Conservation (phyloP, 2,797 vertebrate genomes). For the Pogonophryne albipinna region DNA sequence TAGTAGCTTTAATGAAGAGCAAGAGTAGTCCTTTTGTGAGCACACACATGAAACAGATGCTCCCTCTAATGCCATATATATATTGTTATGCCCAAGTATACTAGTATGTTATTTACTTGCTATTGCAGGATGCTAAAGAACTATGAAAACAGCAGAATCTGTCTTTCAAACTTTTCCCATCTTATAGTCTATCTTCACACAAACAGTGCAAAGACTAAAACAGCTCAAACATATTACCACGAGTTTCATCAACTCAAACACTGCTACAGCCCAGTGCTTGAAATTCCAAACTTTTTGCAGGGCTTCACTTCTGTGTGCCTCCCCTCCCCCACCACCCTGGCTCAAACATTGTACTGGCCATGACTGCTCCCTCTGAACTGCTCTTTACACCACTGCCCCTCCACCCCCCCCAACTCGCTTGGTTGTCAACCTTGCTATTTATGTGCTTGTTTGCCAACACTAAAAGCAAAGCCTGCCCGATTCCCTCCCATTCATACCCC, state of each 20-base stretch:
- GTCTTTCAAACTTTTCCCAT: background rate
- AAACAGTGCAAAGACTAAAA: background rate
- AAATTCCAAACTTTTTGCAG: constrained; percentile 75
- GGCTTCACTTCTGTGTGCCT: constrained; percentile 46
- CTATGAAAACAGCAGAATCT: background rate
- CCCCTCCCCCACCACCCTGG: constrained; percentile 66
- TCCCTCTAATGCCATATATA: background rate
- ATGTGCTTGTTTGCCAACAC: constrained; percentile 81
- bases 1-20: constrained; percentile 37
- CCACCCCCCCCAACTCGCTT: constrained; percentile 33
- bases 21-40: constrained; percentile 27
- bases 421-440: constrained; percentile 78
- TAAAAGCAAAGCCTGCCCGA: constrained; percentile 60
- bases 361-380: constrained; percentile 61
- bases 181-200: background rate
- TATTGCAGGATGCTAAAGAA: background rate
- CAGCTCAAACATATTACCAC: background rate
- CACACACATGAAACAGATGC: background rate
- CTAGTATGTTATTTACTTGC: background rate
- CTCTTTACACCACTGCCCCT: constrained; percentile 68
- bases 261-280: constrained; percentile 40
- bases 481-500: constrained; percentile 50
- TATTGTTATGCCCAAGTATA: background rate
- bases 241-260: background rate
- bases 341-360: constrained; percentile 64